phyloP scores from a whole-genome alignment of 2,113 vertebrate genomes.

The Eubucco bourcierii region DNA sequence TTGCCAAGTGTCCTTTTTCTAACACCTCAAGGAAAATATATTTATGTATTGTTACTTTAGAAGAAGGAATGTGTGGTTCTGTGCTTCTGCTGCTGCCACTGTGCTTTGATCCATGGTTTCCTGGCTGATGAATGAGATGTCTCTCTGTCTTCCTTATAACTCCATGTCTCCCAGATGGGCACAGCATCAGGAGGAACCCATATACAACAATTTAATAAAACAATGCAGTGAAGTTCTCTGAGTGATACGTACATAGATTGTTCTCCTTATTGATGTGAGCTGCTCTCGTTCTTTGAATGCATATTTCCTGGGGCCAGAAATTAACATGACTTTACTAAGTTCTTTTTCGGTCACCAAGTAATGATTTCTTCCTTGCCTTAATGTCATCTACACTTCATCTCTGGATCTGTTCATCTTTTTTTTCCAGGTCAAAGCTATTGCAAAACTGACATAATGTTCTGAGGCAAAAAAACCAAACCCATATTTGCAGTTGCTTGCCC shows the following conservation, averaged over 20 bases:
- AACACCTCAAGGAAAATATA: slow-evolving; percentile 17
- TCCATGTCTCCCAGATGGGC: not conserved
- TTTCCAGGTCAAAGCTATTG: not conserved
- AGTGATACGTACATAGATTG: not conserved
- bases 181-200: not conserved
- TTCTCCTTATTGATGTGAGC: not conserved
- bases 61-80: not conserved
- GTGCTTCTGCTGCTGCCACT: not conserved
- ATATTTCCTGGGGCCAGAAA: not conserved
- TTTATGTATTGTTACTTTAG: not conserved
- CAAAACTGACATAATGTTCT: not conserved
- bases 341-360: not conserved
- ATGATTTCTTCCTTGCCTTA: not conserved
- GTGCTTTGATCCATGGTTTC: slow-evolving; percentile 11
- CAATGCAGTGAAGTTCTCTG: not conserved
- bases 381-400: not conserved
- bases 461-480: not conserved
- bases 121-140: not conserved
- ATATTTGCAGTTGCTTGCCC: not conserved
- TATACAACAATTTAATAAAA: not conserved
- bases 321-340: not conserved
- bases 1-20: slow-evolving; percentile 35
- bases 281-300: not conserved
- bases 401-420: not conserved
- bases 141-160: not conserved